Percentiles rank a stretch among this genome's conserved stretches.
Evolutionary conservation across 2,113 vertebrate genomes (phyloP).

Genomic region (Lampris incognitus): DNA sequence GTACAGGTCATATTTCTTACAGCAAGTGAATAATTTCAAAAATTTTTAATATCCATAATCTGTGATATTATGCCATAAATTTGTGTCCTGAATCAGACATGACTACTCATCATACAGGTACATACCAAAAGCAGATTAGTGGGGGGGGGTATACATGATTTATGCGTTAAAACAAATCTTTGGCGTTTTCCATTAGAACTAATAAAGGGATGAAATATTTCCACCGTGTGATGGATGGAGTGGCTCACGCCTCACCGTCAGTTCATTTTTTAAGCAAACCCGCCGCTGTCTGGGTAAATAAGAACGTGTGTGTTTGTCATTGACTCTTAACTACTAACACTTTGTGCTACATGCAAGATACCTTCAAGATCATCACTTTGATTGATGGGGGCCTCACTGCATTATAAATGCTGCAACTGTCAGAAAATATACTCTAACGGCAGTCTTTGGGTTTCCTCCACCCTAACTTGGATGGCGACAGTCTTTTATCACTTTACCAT

Average conservation of each 20-base stretch:
- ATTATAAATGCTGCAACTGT: slow-evolving; percentile 52
- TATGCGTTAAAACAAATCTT: slow-evolving; percentile 82
- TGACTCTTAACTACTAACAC: slow-evolving; percentile 60
- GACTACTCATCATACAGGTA: slow-evolving; percentile 72
- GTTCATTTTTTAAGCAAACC: slow-evolving; percentile 82
- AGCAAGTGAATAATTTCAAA: slow-evolving; percentile 78
- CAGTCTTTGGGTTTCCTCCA: slow-evolving; percentile 24
- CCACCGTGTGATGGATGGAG: slow-evolving; percentile 80
- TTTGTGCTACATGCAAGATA: slow-evolving; percentile 51
- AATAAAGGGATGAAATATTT: slow-evolving; percentile 82
- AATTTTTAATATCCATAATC: slow-evolving; percentile 79
- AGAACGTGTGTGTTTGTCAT: slow-evolving; percentile 71
- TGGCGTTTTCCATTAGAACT: slow-evolving; percentile 80
- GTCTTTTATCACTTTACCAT: slow-evolving; percentile 52
- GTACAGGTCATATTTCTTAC: slow-evolving; percentile 67
- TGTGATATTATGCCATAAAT: slow-evolving; percentile 79
- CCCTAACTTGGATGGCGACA: slow-evolving; percentile 28
- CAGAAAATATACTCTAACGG: slow-evolving; percentile 31
- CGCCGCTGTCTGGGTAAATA: slow-evolving; percentile 78
- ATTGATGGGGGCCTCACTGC: slow-evolving; percentile 47
- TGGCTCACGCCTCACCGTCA: slow-evolving; percentile 73
- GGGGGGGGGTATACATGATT: slow-evolving; percentile 73
- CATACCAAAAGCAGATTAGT: slow-evolving; percentile 66
- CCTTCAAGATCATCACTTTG: slow-evolving; percentile 60
- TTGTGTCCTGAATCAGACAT: slow-evolving; percentile 70